Percentiles rank a stretch among this genome's conserved stretches.
Evolutionary conservation across 2,888 invertebrate genomes (phyloP).

Genomic region (Leptinotarsa juncta): DNA sequence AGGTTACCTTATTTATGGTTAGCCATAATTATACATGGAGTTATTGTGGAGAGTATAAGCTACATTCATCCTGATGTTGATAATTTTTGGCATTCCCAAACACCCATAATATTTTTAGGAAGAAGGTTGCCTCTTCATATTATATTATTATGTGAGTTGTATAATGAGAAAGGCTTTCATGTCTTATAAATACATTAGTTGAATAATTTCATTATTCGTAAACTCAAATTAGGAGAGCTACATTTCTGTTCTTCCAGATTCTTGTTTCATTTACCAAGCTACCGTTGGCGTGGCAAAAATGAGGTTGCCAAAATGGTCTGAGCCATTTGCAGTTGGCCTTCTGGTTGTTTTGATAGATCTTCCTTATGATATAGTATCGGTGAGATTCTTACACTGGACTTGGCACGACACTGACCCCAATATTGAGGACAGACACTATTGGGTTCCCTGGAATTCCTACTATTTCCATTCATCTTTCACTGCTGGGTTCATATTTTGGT

Average conservation of each 20-base stretch:
- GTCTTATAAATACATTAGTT: too few relatives aligned
- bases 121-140: conserved; percentile 80
- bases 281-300: conserved; percentile 70
- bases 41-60: conserved; percentile 78
- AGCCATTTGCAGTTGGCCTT: conserved; percentile 77
- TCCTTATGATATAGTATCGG: conserved; percentile 83
- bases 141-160: conserved; percentile 73
- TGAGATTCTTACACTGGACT: conserved; percentile 85
- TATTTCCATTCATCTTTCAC: conserved; percentile 84
- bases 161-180: too few relatives aligned
- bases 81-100: conserved; percentile 88
- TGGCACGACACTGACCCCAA: conserved; percentile 85
- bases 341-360: conserved; percentile 79
- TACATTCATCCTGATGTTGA: conserved; percentile 80
- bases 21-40: conserved; percentile 77
- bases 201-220: too few relatives aligned
- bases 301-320: conserved; percentile 70
- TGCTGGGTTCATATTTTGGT: conserved; percentile 77
- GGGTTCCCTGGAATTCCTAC: conserved; percentile 88
- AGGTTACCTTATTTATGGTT: conserved; percentile 82
- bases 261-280: conserved; percentile 73
- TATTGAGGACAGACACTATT: conserved; percentile 79
- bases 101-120: conserved; percentile 78
- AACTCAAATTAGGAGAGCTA: background rate
- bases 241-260: conserved; percentile 62